A percentile compares a stretch with the other conserved stretches of the same genome.
phyloP scores from a whole-genome alignment of 2,113 vertebrate species.

The Pygoscelis antarcticus region DNA sequence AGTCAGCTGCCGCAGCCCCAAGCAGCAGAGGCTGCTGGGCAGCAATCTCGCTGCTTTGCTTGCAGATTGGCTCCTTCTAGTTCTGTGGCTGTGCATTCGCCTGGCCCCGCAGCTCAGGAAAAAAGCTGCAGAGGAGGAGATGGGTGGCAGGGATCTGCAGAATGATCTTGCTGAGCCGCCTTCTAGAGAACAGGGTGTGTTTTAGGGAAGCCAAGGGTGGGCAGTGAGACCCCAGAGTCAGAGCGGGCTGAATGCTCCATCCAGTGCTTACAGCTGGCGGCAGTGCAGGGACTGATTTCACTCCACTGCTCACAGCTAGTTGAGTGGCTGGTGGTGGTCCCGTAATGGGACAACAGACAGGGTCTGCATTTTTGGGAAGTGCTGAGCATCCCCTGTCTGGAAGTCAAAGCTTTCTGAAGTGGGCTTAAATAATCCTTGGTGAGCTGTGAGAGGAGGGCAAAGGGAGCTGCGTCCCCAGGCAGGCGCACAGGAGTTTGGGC shows the following conservation, averaged over 20 bases:
- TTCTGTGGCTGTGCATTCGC: accelerated
- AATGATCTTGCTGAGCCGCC: background rate
- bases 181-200: accelerated
- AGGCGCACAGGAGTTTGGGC: accelerated
- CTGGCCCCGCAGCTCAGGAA: accelerated
- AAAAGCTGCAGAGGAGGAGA: accelerated
- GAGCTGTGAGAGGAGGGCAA: background rate
- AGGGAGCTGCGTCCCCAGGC: too few species aligned
- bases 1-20: background rate
- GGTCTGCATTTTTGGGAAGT: background rate
- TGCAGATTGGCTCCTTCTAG: background rate
- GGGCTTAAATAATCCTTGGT: background rate
- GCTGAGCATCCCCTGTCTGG: background rate
- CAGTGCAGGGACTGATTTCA: background rate
- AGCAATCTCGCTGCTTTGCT: background rate
- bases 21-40: background rate
- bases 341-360: accelerated
- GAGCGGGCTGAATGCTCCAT: background rate
- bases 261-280: accelerated
- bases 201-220: background rate
- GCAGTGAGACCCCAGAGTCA: background rate
- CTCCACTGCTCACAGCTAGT: accelerated
- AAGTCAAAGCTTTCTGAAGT: background rate
- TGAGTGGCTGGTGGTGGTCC: accelerated
- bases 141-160: background rate